Evolutionary conservation across 2,888 invertebrate species (phyloP).

Genomic region (Hydrotaea cyrtoneurina): DNA sequence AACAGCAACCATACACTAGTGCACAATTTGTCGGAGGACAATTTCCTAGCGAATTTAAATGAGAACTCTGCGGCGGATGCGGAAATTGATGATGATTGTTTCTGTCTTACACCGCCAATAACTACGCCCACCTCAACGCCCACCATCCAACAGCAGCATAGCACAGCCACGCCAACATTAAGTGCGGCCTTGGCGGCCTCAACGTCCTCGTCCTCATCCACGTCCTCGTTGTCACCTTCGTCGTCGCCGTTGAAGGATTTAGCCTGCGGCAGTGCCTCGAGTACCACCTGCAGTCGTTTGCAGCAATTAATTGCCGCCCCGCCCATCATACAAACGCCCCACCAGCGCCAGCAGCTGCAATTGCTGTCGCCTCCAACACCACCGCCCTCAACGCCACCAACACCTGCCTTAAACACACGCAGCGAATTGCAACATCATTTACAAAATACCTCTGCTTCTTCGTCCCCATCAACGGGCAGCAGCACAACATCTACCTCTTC

Average conservation of each 20-base stretch:
- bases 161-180: constrained; percentile 67
- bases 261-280: constrained; percentile 63
- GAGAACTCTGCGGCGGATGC: constrained; percentile 47
- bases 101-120: constrained; percentile 62
- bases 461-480: constrained; percentile 47
- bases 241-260: constrained; percentile 39
- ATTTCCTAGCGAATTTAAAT: constrained; percentile 43
- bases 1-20: constrained; percentile 39
- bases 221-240: constrained; percentile 32
- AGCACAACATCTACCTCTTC: constrained; percentile 48
- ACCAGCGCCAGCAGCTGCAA: constrained; percentile 71
- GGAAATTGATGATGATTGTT: constrained; percentile 62
- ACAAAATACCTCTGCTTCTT: constrained; percentile 32
- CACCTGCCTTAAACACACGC: constrained; percentile 51
- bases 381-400: constrained; percentile 66
- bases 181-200: constrained; percentile 46
- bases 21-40: constrained; percentile 61
- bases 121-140: constrained; percentile 68
- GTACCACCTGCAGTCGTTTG: constrained; percentile 75
- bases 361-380: constrained; percentile 67
- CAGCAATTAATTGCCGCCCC: constrained; percentile 79
- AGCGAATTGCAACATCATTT: constrained; percentile 60
- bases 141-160: constrained; percentile 59
- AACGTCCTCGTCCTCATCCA: constrained; percentile 24
- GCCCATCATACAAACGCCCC: constrained; percentile 70